Percentiles rank a stretch among this genome's conserved stretches.
Evolutionary conservation across 2,113 vertebrate species (phyloP).

Genomic region (Larimichthys crocea): DNA sequence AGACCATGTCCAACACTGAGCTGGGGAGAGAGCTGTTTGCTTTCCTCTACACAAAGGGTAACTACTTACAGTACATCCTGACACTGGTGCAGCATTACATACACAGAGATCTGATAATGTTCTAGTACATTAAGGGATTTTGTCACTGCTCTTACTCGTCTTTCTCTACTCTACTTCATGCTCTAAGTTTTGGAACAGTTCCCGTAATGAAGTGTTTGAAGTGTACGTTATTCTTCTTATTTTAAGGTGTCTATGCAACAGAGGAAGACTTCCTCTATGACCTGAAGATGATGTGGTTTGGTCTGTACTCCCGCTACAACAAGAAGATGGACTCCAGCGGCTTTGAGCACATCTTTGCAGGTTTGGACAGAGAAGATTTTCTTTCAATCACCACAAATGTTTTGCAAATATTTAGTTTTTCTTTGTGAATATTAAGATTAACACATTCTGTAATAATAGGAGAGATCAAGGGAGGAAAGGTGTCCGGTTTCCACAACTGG

Average conservation of each 20-base stretch:
- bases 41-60: conserved; percentile 90
- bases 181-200: neutral
- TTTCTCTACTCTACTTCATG: too few species aligned
- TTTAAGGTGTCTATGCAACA: conserved; percentile 81
- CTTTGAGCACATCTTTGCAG: conserved; percentile 96
- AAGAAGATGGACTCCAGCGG: conserved; percentile 90
- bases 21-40: conserved; percentile 88
- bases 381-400: neutral
- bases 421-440: neutral
- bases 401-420: neutral
- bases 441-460: conserved; percentile 82
- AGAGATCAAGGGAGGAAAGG: conserved; percentile 92
- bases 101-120: neutral
- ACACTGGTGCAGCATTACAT: neutral
- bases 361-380: conserved; percentile 68
- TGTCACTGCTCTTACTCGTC: too few species aligned
- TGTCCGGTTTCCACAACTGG: conserved; percentile 98
- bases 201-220: neutral
- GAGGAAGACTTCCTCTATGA: conserved; percentile 87
- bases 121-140: too few species aligned
- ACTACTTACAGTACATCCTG: neutral
- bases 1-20: conserved; percentile 88
- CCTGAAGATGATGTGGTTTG: conserved; percentile 97
- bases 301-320: conserved; percentile 88
- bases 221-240: conserved; percentile 8